These are phyloP conservation scores for Oligia latruncula DNA, from an alignment of 2,888 invertebrate species.

Conservation along the genomic window DNA sequence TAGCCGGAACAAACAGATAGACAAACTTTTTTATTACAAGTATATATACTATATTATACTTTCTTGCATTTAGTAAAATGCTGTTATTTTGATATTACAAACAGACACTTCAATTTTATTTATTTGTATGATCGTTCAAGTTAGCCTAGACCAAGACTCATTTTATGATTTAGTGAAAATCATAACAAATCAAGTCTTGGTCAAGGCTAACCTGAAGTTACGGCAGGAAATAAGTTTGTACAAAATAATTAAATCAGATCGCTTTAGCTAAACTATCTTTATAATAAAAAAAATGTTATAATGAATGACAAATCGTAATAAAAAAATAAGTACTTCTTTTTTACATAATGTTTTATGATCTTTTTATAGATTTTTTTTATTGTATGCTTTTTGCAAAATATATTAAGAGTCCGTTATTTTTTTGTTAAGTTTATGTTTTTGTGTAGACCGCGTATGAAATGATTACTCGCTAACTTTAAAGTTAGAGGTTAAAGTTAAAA, in stretches of 20 bases:
- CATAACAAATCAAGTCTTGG: constrained; percentile 7
- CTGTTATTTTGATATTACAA: too few relatives aligned
- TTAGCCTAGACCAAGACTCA: too few relatives aligned
- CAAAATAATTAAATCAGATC: background rate
- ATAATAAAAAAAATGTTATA: too few relatives aligned
- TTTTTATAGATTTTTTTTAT: background rate
- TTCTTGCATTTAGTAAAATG: too few relatives aligned
- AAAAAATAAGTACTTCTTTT: too few relatives aligned
- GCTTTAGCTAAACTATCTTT: background rate
- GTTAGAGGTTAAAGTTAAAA: background rate
- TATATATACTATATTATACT: too few relatives aligned
- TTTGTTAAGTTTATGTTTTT: background rate
- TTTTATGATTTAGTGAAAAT: background rate
- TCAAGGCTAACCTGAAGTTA: constrained; percentile 9
- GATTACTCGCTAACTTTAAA: background rate
- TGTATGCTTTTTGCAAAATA: background rate
- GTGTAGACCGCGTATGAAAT: background rate
- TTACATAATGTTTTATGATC: background rate
- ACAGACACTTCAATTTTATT: too few relatives aligned
- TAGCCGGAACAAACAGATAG: too few relatives aligned
- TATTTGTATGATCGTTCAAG: background rate
- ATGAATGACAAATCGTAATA: background rate
- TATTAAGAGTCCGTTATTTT: background rate
- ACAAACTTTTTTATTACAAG: too few relatives aligned
- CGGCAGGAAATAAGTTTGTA: background rate